Base-by-base conservation (phyloP, 2,888 invertebrate species). In the Pollenia angustigena region DNA sequence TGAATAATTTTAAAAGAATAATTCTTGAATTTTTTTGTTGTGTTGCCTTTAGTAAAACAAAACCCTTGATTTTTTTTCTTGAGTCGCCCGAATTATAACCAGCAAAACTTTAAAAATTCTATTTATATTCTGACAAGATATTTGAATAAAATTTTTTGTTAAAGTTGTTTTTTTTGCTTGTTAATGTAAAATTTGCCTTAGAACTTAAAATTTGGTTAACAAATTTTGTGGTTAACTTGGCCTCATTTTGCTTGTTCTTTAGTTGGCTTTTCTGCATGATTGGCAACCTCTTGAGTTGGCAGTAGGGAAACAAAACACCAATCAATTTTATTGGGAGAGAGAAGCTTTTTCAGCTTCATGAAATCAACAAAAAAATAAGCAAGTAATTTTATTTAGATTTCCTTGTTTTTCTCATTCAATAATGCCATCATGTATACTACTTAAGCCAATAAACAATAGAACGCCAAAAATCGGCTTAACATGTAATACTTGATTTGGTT, bases 121-220 rank as follows among this genome's bases (percentile, higher is more conserved):
- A 10, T 46, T 62, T 42, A 40, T 32, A 48, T 75, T 50, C 18
- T 50, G 40, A 32, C 6, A 74, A 16, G 7, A 42, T 42, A 58
- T 75, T 50, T 52, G 62, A 50, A 50, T 75, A 50, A 62, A 62
- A 42, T 44, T 32, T 64, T 6, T 9, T 44, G 18, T 32, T 32
- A 4, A 32, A 32, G 32, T 32, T 32, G n/a, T 32, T 18, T 56
- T 60, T 60, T 75, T 8, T 40, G n/a, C 10, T 0, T 50, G 56
- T 23, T 2, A 56, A 54, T 40, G 46, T 54, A 60, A 66, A 82
- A 62, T 50, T 62, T 62, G 40, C 18, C 32, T 64, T 44, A 12
- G 60, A 62, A 62, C 60, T 64, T 18, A 10, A 58, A 81, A 76
- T 74, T 72, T 62, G 85, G 66, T 78, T 81, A 74, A 85, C 78